Evolutionary conservation across 2,888 invertebrate genomes (phyloP), one percentile per base, ranked within the genome.

Genomic region (Plebejus melissa): DNA sequence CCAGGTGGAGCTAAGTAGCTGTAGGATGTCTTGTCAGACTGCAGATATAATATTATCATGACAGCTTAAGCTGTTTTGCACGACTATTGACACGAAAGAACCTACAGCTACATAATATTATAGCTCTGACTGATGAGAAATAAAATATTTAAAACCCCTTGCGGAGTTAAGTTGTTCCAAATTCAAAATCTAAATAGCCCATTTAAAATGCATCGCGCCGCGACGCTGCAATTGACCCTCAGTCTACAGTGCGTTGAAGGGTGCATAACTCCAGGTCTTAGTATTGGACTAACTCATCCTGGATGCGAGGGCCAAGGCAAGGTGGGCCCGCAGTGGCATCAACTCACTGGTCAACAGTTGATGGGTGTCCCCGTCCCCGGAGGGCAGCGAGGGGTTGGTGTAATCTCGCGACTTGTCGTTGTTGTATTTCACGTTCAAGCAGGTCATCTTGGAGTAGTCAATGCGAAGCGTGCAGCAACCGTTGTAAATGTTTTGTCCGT

Each of bases 361-460:
- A 84, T 95, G 95, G 75, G 92, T 89, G 79, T 95, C 95, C 38
- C 94, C 95, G 82, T 99, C 99, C 75, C 99, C 99, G 75, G 98
- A 98, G 6, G 99, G 99, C 88, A 99, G 95, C 88, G 97, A 97
- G 75, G 99, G 99, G 94, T 99, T 99, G 83, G 99, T 99, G 95
- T 99, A 99, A 94, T 99, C 99, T 78, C 99, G 95, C 79, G 98
- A 99, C 94, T 99, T 99, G 95, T 99, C 99, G 94, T 99, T 99
- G 95, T 99, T 99, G 95, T 99, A 99, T 92, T 99, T 99, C 82
- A 99, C 99, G 94, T 99, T 99, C 84, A 99, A 95, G 83, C 98
- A 98, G 84, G 98, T 97, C 96, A 99, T 96, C 94, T 99, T 99
- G 84, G 99, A 99, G 95, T 99, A 99, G 94, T 99, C 99, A 90